Evolutionary conservation across 2,888 invertebrate species (phyloP), one percentile per base, ranked within the genome.

Genomic region (Acanthoscelides obtectus): DNA sequence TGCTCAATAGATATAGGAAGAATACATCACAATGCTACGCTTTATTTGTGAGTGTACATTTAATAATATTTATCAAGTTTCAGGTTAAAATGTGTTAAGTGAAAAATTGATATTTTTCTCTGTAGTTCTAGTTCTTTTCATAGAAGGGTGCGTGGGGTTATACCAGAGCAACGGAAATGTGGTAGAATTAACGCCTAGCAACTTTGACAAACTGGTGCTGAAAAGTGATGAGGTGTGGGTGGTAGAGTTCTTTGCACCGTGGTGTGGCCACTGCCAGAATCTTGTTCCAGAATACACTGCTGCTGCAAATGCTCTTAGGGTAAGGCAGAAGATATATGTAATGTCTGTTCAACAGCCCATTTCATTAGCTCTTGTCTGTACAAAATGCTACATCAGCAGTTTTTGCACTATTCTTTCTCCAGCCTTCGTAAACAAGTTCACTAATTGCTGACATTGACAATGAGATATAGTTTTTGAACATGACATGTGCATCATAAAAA

Each of bases 231-330:
- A 93, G 78, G 87, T 99, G 22, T 99, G 98, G 98, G 86, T 99
- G 72, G 95, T 99, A 0, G 98, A 99, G 83, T 98, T 97, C 86
- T 98, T 90, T 85, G 98, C 99, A 0, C 97, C 98, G 0, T 99
- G 98, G 98, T 98, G 95, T 85, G 96, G 95, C 17, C 95, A 95
- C 82, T 95, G 99, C 86, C 92, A 98, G 84, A 90, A 89, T 74
- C 88, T 99, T 66, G 96, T 93, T 66, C 94, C 97, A 0, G 98
- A 98, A 83, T 99, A 97, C 86, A 91, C 93, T 75, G 98, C 98
- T 87, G 93, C 96, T 69, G 98, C 99, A 0, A 91, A 89, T 77
- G 98, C 97, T 0, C 86, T 99, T 0, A 98, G 97, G 90, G 95
- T 94, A 87, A 75, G 12, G 63, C 17, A 12, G 1, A 45, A 12